Conservation (phyloP, 2,113 vertebrate genomes). For the Pomatorhinus ruficollis region DNA sequence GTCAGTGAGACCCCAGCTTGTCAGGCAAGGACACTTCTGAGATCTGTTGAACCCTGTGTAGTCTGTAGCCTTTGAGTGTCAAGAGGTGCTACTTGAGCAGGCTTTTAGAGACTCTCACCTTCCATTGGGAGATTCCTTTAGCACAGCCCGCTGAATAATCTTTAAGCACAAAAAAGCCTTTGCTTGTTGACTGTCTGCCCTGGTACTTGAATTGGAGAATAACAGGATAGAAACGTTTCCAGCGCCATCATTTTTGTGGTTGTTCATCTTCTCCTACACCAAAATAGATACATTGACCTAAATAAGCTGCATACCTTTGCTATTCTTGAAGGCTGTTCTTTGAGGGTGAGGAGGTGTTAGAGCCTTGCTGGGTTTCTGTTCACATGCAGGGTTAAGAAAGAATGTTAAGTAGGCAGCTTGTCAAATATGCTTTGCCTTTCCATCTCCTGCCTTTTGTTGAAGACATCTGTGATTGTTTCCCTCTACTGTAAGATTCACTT, state of each 20-base stretch:
- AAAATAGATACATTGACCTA: constrained; percentile 31
- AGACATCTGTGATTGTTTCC: not conserved
- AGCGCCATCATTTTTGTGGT: not conserved
- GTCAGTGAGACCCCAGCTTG: not conserved
- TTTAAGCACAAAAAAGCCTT: not conserved
- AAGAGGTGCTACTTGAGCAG: not conserved
- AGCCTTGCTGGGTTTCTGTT: not conserved
- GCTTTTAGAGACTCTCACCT: not conserved
- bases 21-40: not conserved
- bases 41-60: not conserved
- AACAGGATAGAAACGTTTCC: not conserved
- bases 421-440: not conserved
- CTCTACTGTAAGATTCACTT: not conserved
- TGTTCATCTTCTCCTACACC: not conserved
- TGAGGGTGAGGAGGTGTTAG: not conserved
- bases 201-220: not conserved
- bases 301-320: constrained; percentile 7
- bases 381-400: not conserved
- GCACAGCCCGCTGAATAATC: not conserved
- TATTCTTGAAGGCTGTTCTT: not conserved
- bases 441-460: not conserved
- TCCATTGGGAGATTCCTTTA: not conserved
- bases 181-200: not conserved
- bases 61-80: not conserved
- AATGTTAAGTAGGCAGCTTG: not conserved